Base-by-base conservation (phyloP, 2,888 invertebrate species). In the Timandra comae region DNA sequence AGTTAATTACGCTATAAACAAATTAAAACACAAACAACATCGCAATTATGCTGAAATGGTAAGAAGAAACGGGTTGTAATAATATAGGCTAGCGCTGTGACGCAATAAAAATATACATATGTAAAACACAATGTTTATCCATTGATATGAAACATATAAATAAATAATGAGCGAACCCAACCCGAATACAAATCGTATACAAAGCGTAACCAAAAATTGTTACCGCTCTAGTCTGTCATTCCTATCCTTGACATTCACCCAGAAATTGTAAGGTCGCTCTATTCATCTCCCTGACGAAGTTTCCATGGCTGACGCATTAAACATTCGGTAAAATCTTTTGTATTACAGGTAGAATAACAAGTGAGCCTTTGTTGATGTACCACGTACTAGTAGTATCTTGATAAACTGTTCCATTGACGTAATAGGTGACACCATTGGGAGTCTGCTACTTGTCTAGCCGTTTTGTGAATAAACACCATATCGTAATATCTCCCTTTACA, bases 261-360 rank as follows among this genome's bases (percentile, higher is more conserved):
- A 49, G 43, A 46, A 44, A 41, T 29, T 33, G 24, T 39, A 40
- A 45, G 49, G 41, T 38, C 41, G 33, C 35, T 11, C 24, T 41
- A 43, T 40, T 43, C 35, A 35, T 35, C 32, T 38, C 39, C 33
- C 33, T 35, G 35, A 31, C 40, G 29, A 41, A 31, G 41, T 41
- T 35, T 42, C 41, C 46, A 43, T 38, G 32, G 38, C 38, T 24
- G 30, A 19, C 29, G 27, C 36, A 38, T 40, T 37, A 43, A 41
- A 36, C 36, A 41, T 37, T 42, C 39, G 29, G 40, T 38, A 30
- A 32, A 34, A 35, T 39, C 45, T 45, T 43, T 48, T 48, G 48
- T 48, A 45, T 43, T 39, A 43, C 45, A 41, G 29, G 40, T 39
- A 42, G 41, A 49, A 49, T 49, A 46, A 49, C 48, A 49, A 46